phyloP scores from a whole-genome alignment of 2,888 invertebrate species.

The Tenthredo mesomela region DNA sequence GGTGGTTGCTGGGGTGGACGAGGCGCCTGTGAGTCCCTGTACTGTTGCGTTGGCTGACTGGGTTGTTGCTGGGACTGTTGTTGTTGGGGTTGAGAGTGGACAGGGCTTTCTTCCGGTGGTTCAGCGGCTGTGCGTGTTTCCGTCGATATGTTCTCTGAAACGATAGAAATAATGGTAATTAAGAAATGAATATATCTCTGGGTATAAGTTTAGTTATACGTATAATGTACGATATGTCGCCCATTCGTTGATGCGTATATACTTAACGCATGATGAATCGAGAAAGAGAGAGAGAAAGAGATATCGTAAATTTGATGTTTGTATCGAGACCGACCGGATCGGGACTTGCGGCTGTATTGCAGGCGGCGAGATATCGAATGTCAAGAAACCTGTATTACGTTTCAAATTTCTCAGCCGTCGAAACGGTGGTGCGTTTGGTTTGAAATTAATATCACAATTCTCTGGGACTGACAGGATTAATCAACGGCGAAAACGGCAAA shows the following conservation, averaged over 20 bases:
- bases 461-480: constrained; percentile 78
- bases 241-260: not conserved
- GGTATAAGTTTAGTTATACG: too few relatives aligned
- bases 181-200: not conserved
- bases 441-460: constrained; percentile 78
- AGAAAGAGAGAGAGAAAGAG: not conserved
- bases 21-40: constrained; percentile 74
- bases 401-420: constrained; percentile 54
- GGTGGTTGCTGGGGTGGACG: constrained; percentile 76
- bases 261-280: not conserved
- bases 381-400: constrained; percentile 45
- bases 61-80: constrained; percentile 73
- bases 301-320: not conserved
- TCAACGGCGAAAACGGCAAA: constrained; percentile 69
- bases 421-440: constrained; percentile 70
- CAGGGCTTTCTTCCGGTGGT: constrained; percentile 73
- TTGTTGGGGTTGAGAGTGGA: constrained; percentile 70
- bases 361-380: constrained; percentile 42
- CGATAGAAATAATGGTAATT: not conserved
- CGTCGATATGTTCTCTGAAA: constrained; percentile 72
- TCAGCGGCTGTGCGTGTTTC: constrained; percentile 73
- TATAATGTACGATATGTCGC: not conserved
- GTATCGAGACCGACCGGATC: constrained; percentile 1
- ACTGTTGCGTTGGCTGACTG: constrained; percentile 76
- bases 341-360: not conserved